These are phyloP conservation scores for Echinometra lucunter DNA, from an alignment of 53 echinoderm and acorn worm genomes.

Conservation along the genomic window DNA sequence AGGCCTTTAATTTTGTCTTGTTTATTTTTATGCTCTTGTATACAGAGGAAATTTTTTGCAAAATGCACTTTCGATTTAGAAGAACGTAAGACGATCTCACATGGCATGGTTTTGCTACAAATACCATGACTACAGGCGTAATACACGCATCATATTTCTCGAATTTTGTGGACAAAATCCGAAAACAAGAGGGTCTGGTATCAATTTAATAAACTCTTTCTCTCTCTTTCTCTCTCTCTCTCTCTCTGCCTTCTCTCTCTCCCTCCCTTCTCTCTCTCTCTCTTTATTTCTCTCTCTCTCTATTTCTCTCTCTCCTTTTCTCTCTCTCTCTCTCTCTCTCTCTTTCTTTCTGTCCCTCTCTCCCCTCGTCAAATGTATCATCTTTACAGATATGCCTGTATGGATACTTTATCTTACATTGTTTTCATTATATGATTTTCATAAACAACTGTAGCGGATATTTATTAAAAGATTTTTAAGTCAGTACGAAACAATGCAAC, in stretches of 20 bases:
- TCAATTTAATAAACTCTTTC: slow-evolving; percentile 3
- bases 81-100: not conserved
- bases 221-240: not conserved
- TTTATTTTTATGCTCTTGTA: not conserved
- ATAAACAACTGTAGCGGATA: too few species aligned
- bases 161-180: not conserved
- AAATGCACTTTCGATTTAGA: not conserved
- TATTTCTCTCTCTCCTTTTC: not conserved
- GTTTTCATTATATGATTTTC: not conserved
- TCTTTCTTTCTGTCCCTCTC: not conserved
- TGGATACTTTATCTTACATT: not conserved
- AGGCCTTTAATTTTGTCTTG: not conserved
- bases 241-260: not conserved
- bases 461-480: too few species aligned
- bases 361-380: not conserved
- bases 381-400: too few species aligned
- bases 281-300: not conserved
- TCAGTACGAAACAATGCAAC: too few species aligned
- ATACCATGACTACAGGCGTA: not conserved
- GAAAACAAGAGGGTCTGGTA: slow-evolving; percentile 14
- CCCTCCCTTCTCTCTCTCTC: not conserved
- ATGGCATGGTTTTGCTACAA: not conserved
- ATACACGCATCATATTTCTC: not conserved
- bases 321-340: not conserved
- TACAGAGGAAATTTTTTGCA: not conserved